Evolutionary conservation across 2,113 vertebrate species (phyloP), one percentile per base, ranked within the genome.

Genomic region (Columbina picui): DNA sequence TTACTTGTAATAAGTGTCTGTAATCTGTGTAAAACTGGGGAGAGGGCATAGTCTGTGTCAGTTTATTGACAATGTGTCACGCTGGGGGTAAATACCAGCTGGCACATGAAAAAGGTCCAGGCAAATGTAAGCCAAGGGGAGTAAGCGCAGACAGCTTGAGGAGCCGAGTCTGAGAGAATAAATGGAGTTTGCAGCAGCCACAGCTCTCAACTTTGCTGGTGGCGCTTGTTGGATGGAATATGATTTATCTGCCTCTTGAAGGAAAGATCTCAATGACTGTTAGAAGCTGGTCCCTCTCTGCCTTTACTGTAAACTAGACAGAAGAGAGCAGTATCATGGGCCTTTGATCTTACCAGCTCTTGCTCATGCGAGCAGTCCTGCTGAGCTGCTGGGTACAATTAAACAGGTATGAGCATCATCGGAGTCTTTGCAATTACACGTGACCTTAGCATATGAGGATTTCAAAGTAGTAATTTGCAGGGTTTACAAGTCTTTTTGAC

Each of bases 81-180:
- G 23, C 7, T 1, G 86, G 39, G 77, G 67, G 84, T 92, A 96
- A 94, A 95, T 97, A 96, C 94, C 96, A 94, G 92, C 95, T 96
- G 95, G 86, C 92, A 94, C 83, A 93, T 85, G 77, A 94, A 71
- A 89, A 64, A 96, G 88, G 86, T 86, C 92, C 77, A 78, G 92
- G 60, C 79, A 90, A 90, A 76, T 10, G 10, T 34, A 94, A 96
- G 60, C 77, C 89, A 89, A 50, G 0, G n/a, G 86, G 84, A 84
- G 77, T 60, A 77, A 92, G 70, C 30, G 43, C 8, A 81, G 97
- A 93, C 86, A 94, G 86, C 95, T 96, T 96, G 94, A 93, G 82
- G 69, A 95, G 70, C 57, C 27, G 81, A 87, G 69, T 90, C 67
- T 89, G 76, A 94, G 78, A 84, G 94, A 94, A 90, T 59, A 27